A percentile compares a stretch with the other conserved stretches of the same genome.
phyloP scores from a whole-genome alignment of 2,797 vertebrate genomes.

The Crocodylus rhombifer region DNA sequence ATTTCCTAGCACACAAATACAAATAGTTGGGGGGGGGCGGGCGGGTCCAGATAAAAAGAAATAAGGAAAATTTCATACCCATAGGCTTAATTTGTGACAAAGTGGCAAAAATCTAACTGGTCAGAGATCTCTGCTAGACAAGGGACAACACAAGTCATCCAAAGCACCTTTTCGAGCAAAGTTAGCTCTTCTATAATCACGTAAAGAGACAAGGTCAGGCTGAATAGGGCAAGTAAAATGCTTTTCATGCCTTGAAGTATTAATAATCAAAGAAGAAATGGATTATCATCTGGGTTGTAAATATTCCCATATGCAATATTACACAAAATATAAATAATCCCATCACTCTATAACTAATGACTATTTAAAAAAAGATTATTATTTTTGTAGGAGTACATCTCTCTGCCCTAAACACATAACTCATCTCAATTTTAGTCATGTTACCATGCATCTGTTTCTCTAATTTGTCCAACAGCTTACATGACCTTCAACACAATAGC shows the following conservation, averaged over 20 bases:
- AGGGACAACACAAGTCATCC: not conserved
- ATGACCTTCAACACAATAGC: not conserved
- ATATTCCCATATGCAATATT: not conserved
- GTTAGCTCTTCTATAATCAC: not conserved
- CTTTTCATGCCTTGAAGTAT: not conserved
- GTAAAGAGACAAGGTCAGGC: not conserved
- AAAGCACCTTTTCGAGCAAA: not conserved
- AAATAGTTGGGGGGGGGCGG: not conserved
- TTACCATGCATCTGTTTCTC: not conserved
- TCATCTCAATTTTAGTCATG: not conserved
- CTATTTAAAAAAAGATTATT: not conserved
- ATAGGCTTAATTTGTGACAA: not conserved
- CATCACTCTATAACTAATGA: not conserved
- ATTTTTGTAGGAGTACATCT: not conserved
- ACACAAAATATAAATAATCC: not conserved
- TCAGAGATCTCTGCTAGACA: not conserved
- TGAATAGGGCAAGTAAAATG: not conserved
- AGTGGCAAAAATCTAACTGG: rapidly evolving
- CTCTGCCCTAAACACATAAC: not conserved
- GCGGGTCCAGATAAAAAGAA: not conserved
- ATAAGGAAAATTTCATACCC: constrained; percentile 10
- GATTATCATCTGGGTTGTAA: not conserved
- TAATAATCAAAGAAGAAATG: constrained; percentile 15
- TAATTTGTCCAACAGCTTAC: not conserved
- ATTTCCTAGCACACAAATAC: not conserved